Evolutionary conservation across 2,797 vertebrate species (phyloP).

Genomic region (Sebastes hubbsi): DNA sequence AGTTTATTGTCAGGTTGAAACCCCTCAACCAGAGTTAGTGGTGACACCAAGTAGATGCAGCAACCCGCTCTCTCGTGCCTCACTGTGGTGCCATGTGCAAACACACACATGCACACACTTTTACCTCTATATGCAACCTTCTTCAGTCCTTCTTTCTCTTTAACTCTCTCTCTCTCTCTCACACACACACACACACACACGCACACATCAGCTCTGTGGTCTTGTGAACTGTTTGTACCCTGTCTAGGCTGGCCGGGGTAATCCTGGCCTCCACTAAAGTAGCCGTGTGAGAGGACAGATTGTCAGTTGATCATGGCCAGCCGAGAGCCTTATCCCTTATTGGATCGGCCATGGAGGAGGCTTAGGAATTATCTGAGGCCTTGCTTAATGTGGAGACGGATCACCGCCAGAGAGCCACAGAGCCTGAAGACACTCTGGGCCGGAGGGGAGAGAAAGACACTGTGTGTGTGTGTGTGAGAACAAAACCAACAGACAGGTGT

Average conservation of each 20-base stretch:
- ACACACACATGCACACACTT: neutral
- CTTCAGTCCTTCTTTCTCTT: neutral
- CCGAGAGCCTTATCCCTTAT: constrained; percentile 93
- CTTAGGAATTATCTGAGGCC: constrained; percentile 96
- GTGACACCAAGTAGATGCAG: neutral
- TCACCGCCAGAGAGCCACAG: constrained; percentile 87
- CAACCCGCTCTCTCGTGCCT: constrained; percentile 9
- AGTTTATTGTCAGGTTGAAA: neutral
- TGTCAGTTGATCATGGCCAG: constrained; percentile 90
- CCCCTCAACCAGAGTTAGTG: neutral
- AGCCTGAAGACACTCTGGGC: constrained; percentile 68
- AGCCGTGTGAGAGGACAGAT: constrained; percentile 90
- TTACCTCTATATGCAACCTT: neutral
- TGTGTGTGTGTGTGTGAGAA: constrained; percentile 16
- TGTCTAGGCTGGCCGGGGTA: constrained; percentile 73
- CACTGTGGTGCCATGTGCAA: neutral
- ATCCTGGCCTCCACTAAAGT: constrained; percentile 88
- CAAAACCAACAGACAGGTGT: constrained; percentile 22
- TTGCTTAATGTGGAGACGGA: constrained; percentile 92
- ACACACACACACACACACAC: constrained; percentile 5
- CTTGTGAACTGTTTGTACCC: constrained; percentile 61
- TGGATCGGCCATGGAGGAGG: constrained; percentile 95
- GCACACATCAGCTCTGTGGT: constrained; percentile 31
- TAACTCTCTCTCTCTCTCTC: neutral
- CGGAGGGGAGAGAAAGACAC: constrained; percentile 44